Evolutionary conservation across 2,113 vertebrate genomes (phyloP).

Genomic region (Empidonax traillii): DNA sequence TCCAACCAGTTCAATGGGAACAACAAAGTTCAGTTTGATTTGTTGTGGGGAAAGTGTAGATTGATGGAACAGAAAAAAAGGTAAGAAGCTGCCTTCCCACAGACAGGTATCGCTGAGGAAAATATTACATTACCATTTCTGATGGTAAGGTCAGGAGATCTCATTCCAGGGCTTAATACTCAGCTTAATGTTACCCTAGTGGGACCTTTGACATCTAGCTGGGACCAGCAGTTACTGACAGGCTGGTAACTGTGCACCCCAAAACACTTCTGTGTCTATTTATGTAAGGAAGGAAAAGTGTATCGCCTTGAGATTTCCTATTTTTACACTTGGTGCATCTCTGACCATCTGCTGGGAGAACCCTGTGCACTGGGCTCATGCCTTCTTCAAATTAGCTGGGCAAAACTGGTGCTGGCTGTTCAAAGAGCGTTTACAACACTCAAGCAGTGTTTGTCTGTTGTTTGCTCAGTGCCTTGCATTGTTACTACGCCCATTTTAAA

Average conservation of each 20-base stretch:
- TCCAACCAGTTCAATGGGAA: neutral
- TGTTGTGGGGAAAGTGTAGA: neutral
- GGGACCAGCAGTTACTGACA: neutral
- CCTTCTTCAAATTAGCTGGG: neutral
- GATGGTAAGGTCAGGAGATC: neutral
- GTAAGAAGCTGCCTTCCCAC: neutral
- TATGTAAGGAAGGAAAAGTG: neutral
- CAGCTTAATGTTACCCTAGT: neutral
- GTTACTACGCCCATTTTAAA: accelerated
- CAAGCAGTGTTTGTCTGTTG: neutral
- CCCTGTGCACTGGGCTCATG: neutral
- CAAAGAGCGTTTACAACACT: neutral
- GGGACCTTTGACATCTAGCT: neutral
- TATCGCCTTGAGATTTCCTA: neutral
- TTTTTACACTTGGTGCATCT: neutral
- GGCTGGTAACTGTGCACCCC: neutral
- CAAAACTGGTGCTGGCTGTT: neutral
- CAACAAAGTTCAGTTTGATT: neutral
- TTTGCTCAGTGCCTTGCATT: neutral
- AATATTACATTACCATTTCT: neutral
- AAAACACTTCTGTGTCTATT: neutral
- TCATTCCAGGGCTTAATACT: neutral
- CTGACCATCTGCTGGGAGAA: neutral
- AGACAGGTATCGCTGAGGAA: neutral
- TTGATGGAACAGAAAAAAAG: neutral